These are phyloP conservation scores for Protomyctophum bolini DNA, from an alignment of 2,113 vertebrate genomes.

Conservation along the genomic window DNA sequence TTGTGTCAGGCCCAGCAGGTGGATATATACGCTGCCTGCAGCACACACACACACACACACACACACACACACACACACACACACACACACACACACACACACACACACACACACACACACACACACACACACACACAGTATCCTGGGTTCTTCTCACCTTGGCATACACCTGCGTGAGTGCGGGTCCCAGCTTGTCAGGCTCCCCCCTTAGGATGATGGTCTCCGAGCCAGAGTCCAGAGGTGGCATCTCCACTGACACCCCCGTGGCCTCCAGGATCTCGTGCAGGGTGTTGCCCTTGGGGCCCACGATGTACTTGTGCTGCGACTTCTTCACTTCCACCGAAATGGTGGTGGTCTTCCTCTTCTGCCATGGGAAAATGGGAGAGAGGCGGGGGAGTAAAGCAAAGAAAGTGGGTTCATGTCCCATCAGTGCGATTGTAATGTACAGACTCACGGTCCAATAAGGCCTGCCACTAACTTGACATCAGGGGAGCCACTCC, in stretches of 20 bases:
- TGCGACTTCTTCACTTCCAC: conserved; percentile 84
- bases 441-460: too few species aligned
- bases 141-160: conserved; percentile 69
- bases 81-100: neutral
- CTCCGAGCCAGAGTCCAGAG: conserved; percentile 78
- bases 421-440: too few species aligned
- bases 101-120: conserved; percentile 3
- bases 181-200: conserved; percentile 78
- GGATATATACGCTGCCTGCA: too few species aligned
- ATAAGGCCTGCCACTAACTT: too few species aligned
- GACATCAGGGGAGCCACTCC: too few species aligned
- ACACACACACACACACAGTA: neutral
- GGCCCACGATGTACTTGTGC: conserved; percentile 82
- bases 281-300: conserved; percentile 82
- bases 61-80: conserved; percentile 3
- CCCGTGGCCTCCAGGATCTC: conserved; percentile 82
- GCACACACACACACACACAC: neutral
- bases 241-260: conserved; percentile 80
- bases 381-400: neutral
- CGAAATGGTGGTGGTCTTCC: conserved; percentile 80
- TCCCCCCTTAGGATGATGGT: conserved; percentile 82
- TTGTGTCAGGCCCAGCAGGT: too few species aligned
- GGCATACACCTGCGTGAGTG: conserved; percentile 80
- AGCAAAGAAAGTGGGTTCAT: too few species aligned
- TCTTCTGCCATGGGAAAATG: conserved; percentile 71